Base-by-base conservation (phyloP, 2,797 vertebrate genomes). In the Tapirus indicus region DNA sequence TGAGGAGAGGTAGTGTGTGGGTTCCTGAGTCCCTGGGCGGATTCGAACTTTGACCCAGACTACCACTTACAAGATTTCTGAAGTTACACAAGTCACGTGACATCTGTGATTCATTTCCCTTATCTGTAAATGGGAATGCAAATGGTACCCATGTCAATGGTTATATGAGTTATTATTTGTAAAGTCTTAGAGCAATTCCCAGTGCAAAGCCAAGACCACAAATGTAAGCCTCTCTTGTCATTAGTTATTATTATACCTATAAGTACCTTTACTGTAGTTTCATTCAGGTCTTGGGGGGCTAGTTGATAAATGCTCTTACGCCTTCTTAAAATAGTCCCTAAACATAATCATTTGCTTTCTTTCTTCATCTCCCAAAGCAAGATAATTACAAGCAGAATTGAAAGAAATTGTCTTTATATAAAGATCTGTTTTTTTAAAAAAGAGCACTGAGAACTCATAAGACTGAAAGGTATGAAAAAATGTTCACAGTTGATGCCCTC, bases 1-100 rank as follows among this genome's bases (percentile, higher is more conserved):
- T 6, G 5, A 14, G 5, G 0, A 64, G 78, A 56, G 7, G 23
- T 0, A 12, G 38, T 12, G 10, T 56, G 5, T 23, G 47, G 4
- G 1, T 23, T 56, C 58, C 10, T 38, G 58, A 32, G 21, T 44
- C 89, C 66, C 44, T 23, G 6, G n/a, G 38, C 32, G 44, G 56
- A 32, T 21, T 8, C 1, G 47, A 47, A 58, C 21, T 13, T 8
- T 52, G 12, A 52, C 49, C 35, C 49, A 47, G 38, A 32, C 60
- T 44, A 52, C 16, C 52, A 6, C 41, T 49, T 7, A n/a, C 7
- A 38, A 52, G 62, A 71, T 38, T 54, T 71, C 54, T 86, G 54
- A 85, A 20, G 7, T 29, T 27, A 47, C 18, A 23, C 71, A 56
- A 56, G 29, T 25, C 29, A 12, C 20, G 44, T 1, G 44, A 66